Base-by-base conservation (phyloP, 2,113 vertebrate species). In the Myocastor coypus region DNA sequence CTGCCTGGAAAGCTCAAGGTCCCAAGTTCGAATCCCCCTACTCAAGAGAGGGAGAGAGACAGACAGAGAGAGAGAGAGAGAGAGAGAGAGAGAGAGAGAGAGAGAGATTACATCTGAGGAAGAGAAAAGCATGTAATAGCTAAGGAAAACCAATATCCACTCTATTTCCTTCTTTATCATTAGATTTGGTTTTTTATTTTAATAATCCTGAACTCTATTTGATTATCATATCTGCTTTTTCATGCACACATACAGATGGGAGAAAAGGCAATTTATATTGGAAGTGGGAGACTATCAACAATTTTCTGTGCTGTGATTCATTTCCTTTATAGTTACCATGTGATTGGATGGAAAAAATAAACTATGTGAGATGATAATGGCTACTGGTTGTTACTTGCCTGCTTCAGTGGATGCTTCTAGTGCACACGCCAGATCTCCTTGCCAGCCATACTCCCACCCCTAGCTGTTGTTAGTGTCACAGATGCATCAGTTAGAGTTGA, bases 231-330 rank as follows among this genome's bases (percentile, higher is more conserved):
- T 5, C 37, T 94, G 6, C 34, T 68, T 73, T 91, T 66, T 57
- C 57, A 46, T 61, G 9, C 22, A 91, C 17, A 64, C 9, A 69
- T 19, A 26, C 2, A 40, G 10, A 80, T 12, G 57, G n/a, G n/a
- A 83, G 52, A 64, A 89, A 96, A 94, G 30, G 34, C 26, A 81
- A 66, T 66, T 83, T 93, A 52, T 87, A 68, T 87, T 37, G 57
- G 91, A 42, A 78, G 19, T 69, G 20, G 16, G 24, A 77, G 61
- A 37, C 55, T 85, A 46, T 46, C 4, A 13, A 87, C 7, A 63
- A n/a, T 42, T 80, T 92, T 87, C 61, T 73, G 20, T 66, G 52
- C 75, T 92, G 85, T 83, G 16, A 34, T 83, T 92, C 52, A 71
- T 94, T 89, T 89, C 20, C 61, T 75, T 87, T 83, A 78, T 32